Percentiles rank a stretch among this genome's conserved stretches.
Evolutionary conservation across 1,140 invertebrate genomes (phyloP).

Genomic region (Laupala kohalensis): DNA sequence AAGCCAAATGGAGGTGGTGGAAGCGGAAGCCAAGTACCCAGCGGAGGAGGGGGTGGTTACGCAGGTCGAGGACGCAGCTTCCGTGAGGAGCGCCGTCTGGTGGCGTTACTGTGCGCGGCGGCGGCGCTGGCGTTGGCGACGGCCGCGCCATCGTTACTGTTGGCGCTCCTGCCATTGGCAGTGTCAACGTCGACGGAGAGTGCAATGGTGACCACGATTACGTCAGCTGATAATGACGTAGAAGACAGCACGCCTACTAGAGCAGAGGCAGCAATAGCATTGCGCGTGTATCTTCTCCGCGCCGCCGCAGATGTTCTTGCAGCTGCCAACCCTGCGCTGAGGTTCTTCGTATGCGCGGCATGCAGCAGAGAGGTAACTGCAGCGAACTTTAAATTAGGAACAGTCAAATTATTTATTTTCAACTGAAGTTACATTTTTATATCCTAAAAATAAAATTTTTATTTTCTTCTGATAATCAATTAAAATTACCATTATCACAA

Average conservation of each 20-base stretch:
- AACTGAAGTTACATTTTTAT: too few species aligned
- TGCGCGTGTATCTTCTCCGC: not conserved
- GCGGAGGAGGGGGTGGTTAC: conserved; percentile 30
- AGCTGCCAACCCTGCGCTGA: not conserved
- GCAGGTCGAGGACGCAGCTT: conserved; percentile 30
- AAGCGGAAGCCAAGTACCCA: conserved; percentile 24
- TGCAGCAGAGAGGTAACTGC: not conserved
- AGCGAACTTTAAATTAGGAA: not conserved
- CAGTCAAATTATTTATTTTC: too few species aligned
- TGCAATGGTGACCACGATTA: too few species aligned
- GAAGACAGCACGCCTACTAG: too few species aligned
- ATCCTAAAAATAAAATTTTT: too few species aligned
- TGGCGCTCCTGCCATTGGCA: conserved; percentile 25
- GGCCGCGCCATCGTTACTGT: conserved; percentile 29
- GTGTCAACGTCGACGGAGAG: not conserved
- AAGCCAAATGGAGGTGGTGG: too few species aligned
- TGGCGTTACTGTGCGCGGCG: conserved; percentile 28
- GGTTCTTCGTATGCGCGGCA: not conserved
- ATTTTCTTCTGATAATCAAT: too few species aligned
- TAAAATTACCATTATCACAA: too few species aligned
- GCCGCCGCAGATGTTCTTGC: not conserved
- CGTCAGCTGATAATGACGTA: too few species aligned
- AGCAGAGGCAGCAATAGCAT: not conserved
- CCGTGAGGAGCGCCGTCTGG: conserved; percentile 26
- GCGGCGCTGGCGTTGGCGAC: conserved; percentile 32